These are phyloP conservation scores for Aurelia aurita DNA, from an alignment of 30 jellyfish, hydroid and myxozoan species.

Conservation along the genomic window DNA sequence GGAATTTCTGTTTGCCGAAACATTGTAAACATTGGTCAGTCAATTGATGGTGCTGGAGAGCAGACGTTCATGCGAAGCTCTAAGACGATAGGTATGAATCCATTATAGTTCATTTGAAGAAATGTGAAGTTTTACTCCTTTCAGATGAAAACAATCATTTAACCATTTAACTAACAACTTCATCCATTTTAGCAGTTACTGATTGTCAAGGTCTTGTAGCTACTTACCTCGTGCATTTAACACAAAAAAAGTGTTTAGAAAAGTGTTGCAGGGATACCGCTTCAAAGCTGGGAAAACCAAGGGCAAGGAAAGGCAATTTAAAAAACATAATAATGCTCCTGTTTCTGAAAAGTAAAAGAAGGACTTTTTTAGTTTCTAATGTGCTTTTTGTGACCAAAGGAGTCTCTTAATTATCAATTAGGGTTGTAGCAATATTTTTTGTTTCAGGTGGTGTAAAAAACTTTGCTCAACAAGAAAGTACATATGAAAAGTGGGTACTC, in stretches of 20 bases:
- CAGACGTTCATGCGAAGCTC: constrained; percentile 43
- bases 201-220: too few relatives aligned
- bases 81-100: constrained; percentile 14
- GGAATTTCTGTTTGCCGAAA: constrained; percentile 36
- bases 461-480: neutral
- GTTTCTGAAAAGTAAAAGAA: too few relatives aligned
- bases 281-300: too few relatives aligned
- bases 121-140: constrained; percentile 9
- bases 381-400: constrained; percentile 19
- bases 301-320: too few relatives aligned
- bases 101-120: constrained; percentile 19
- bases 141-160: too few relatives aligned
- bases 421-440: constrained; percentile 4
- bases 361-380: constrained; percentile 46
- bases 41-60: constrained; percentile 47
- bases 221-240: too few relatives aligned
- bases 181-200: too few relatives aligned
- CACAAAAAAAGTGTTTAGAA: too few relatives aligned
- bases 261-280: too few relatives aligned
- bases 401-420: constrained; percentile 15
- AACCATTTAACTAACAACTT: too few relatives aligned
- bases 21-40: constrained; percentile 12
- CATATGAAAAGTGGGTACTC: too few relatives aligned
- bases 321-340: too few relatives aligned
- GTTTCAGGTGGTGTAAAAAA: neutral